Conservation (phyloP, 2,113 vertebrate genomes). For the Cololabis saira region DNA sequence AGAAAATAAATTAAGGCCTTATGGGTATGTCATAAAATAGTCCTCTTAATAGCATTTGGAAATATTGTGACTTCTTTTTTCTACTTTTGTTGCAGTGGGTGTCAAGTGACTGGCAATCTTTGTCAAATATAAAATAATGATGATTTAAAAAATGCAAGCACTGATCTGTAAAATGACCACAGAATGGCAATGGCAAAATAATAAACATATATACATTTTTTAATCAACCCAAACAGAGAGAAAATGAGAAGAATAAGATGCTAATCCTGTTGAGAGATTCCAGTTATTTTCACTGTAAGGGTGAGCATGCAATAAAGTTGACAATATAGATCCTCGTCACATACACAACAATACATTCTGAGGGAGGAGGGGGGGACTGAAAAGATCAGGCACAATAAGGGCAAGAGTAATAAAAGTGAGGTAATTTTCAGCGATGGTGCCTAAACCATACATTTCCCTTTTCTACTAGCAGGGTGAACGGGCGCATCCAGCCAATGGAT, state of each 20-base stretch:
- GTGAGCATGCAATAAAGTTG: conserved; percentile 14
- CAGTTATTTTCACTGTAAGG: conserved; percentile 15
- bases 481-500: conserved; percentile 35
- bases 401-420: conserved; percentile 10
- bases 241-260: no score
- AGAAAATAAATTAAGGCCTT: no score
- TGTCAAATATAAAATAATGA: neutral
- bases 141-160: neutral
- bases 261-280: neutral
- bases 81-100: no score
- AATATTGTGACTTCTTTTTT: no score
- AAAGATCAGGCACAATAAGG: conserved; percentile 47
- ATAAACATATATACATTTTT: neutral
- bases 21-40: no score
- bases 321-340: conserved; percentile 10
- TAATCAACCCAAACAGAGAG: no score
- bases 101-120: conserved; percentile 5
- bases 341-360: conserved; percentile 21
- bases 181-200: neutral
- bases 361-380: conserved; percentile 19
- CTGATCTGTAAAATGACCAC: conserved; percentile 5
- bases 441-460: conserved; percentile 58
- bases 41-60: no score
- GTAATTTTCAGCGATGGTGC: conserved; percentile 39
- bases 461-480: conserved; percentile 32